Base-by-base conservation (phyloP, 2,888 invertebrate genomes). In the Trissoscelio sp. region DNA sequence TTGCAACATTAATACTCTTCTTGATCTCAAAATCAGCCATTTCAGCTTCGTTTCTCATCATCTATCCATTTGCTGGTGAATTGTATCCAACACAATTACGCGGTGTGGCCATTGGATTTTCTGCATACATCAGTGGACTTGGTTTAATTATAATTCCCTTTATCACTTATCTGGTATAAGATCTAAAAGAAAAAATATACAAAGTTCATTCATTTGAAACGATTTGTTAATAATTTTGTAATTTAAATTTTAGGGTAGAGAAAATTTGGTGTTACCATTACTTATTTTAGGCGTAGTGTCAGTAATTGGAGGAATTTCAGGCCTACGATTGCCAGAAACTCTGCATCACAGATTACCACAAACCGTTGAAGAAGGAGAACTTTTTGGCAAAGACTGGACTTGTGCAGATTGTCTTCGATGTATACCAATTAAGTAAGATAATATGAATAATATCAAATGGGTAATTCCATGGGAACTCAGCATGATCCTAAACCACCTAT, bases 1-100 rank as follows among this genome's bases (percentile, higher is more conserved):
- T 93, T 73, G 93, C 94, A 88, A 97, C 96, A 39, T 92, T 97
- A 46, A 92, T 95, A 73, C 92, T 97, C 14, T 97, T 96, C 91
- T 92, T 97, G 39, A 92, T 97, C 87, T 96, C 97, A 11, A 98
- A 98, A 92, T 96, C 96, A 83, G 94, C 97, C 83, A 96, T 97
- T 88, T 97, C 97, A 0, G 97, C 97, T 4, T 97, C 97, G 4
- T 98, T 97, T 92, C 93, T 97, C 72, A 97, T 97, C 82, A 97
- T 98, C 86, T 98, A 97, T 91, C 97, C 97, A 0, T 97, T 97
- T 91, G 97, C 97, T 85, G 97, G 97, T 7, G 98, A 98, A 92
- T 91, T 98, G 18, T 97, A 97, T 92, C 98, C 98, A 0, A 98
- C 97, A 1, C 96, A 96, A 90, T 93, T 97, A 51, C 93, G 98